Percentiles rank a stretch among this genome's conserved stretches.
Evolutionary conservation across 2,113 vertebrate genomes (phyloP).

Genomic region (Dicentrarchus labrax): DNA sequence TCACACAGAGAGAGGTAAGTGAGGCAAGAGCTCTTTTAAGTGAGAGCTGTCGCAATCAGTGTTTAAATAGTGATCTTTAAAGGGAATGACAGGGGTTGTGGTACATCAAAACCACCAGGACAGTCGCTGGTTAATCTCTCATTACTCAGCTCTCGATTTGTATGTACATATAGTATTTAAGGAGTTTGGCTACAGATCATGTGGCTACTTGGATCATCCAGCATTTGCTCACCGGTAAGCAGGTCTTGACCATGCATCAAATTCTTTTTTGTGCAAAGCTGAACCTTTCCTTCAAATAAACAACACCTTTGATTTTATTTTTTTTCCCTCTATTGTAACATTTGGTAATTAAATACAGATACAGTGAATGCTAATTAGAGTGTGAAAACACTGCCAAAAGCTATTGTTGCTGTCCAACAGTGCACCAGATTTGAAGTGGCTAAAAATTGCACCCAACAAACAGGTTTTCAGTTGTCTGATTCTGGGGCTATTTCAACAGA

Average conservation of each 20-base stretch:
- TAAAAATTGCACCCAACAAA: constrained; percentile 50
- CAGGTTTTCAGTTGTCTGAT: constrained; percentile 41
- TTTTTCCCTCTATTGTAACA: constrained; percentile 30
- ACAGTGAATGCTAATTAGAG: constrained; percentile 52
- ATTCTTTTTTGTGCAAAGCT: constrained; percentile 12
- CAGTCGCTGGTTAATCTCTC: constrained; percentile 67
- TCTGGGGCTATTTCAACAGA: constrained; percentile 33
- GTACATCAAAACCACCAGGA: constrained; percentile 68
- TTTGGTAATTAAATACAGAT: constrained; percentile 61
- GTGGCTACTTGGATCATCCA: constrained; percentile 32
- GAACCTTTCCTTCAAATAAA: constrained; percentile 26
- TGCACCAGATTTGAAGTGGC: constrained; percentile 34
- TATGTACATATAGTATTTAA: constrained; percentile 29
- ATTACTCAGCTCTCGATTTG: constrained; percentile 46
- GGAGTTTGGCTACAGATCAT: constrained; percentile 25
- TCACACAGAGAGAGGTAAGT: constrained; percentile 75
- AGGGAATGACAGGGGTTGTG: constrained; percentile 68
- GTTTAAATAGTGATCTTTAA: constrained; percentile 76
- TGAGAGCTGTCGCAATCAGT: constrained; percentile 74
- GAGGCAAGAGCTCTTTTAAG: constrained; percentile 80
- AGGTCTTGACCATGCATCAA: constrained; percentile 12
- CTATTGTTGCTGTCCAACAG: constrained; percentile 33
- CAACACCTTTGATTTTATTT: constrained; percentile 23
- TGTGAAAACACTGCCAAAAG: constrained; percentile 49
- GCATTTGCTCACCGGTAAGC: constrained; percentile 14